These are phyloP conservation scores for Mobula birostris DNA, from an alignment of 2,113 vertebrate species.

Conservation along the genomic window DNA sequence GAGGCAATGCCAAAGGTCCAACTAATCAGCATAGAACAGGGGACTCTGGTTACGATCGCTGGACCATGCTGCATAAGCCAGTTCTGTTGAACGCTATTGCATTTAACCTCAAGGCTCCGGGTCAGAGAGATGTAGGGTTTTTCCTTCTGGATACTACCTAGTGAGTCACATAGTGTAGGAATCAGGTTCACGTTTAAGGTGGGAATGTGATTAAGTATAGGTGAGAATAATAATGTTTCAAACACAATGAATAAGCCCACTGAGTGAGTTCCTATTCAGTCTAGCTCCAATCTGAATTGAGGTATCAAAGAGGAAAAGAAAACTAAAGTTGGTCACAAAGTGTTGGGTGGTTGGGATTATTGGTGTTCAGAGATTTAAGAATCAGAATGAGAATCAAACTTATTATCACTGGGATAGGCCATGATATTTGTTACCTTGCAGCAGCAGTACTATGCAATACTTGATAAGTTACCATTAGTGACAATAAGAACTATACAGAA, in stretches of 20 bases:
- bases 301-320: neutral
- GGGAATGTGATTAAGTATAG: neutral
- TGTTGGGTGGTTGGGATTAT: neutral
- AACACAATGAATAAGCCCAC: neutral
- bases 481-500: too few relatives aligned
- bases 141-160: neutral
- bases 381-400: too few relatives aligned
- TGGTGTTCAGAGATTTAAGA: neutral
- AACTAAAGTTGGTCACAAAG: neutral
- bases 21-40: neutral
- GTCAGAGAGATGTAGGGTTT: neutral
- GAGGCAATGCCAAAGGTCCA: neutral
- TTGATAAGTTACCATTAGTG: too few relatives aligned
- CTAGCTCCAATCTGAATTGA: neutral
- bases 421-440: too few relatives aligned
- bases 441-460: too few relatives aligned
- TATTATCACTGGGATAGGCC: too few relatives aligned
- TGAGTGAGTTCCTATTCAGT: neutral
- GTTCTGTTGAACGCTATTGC: neutral
- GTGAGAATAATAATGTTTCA: neutral
- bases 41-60: neutral
- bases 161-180: neutral
- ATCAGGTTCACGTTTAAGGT: neutral
- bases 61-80: neutral
- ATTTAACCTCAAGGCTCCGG: neutral